A percentile compares a stretch with the other conserved stretches of the same genome.
Conservation (phyloP, 2,797 vertebrate genomes). For the Spea hammondii region DNA sequence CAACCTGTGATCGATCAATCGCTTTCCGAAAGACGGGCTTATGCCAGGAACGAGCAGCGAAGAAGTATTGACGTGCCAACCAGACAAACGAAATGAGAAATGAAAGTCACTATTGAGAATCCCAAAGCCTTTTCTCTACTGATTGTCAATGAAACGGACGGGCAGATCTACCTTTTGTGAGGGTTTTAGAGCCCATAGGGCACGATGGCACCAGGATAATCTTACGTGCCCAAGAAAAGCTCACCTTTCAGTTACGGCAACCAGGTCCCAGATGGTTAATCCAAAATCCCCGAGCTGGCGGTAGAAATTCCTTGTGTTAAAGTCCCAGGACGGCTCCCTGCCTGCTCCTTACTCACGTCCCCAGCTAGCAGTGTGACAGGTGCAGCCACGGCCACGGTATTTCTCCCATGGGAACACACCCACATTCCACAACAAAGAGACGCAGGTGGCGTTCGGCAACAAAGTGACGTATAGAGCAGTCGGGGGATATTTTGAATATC, state of each 20-base stretch:
- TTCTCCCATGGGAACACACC: constrained; percentile 40
- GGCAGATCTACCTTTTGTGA: not conserved
- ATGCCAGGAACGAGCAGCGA: not conserved
- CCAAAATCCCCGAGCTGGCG: constrained; percentile 32
- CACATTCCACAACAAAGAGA: constrained; percentile 42
- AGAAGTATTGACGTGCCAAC: not conserved
- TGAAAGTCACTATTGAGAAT: not conserved
- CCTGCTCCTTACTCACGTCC: constrained; percentile 20
- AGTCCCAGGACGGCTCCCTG: constrained; percentile 11
- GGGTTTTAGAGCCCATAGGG: not conserved
- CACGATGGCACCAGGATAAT: not conserved
- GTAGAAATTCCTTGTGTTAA: constrained; percentile 26
- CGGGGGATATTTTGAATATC: not conserved
- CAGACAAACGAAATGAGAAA: not conserved
- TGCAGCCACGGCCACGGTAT: constrained; percentile 13
- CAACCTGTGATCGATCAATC: too few species aligned
- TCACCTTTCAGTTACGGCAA: constrained; percentile 24
- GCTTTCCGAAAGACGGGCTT: too few species aligned
- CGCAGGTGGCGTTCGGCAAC: constrained; percentile 40
- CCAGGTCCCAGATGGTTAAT: constrained; percentile 35
- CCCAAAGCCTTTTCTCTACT: not conserved
- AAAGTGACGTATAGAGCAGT: constrained; percentile 8
- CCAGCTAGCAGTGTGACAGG: constrained; percentile 39
- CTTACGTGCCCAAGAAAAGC: not conserved
- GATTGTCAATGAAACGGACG: not conserved